Conservation (phyloP, 2,797 vertebrate species). For the Oreonectes daqikongensis region DNA sequence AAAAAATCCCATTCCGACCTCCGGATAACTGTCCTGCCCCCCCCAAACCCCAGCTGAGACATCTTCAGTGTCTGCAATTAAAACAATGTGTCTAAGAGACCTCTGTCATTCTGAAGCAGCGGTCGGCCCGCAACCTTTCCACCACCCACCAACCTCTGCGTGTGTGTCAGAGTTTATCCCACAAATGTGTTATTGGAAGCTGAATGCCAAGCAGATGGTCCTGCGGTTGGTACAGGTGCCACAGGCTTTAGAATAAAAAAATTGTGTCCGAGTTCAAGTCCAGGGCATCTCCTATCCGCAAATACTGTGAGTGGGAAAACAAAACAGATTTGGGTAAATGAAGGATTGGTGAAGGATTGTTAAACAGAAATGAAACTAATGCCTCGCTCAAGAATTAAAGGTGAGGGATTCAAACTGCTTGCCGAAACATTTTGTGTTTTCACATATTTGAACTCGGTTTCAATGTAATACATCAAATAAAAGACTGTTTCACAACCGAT, state of each 20-base stretch:
- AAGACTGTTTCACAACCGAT: background rate
- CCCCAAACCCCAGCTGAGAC: slow-evolving; percentile 26
- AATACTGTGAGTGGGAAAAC: slow-evolving; percentile 35
- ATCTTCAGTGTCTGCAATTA: slow-evolving; percentile 59
- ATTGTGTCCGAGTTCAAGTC: slow-evolving; percentile 55
- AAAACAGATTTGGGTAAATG: slow-evolving; percentile 31
- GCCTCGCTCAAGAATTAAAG: slow-evolving; percentile 30
- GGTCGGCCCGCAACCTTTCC: slow-evolving; percentile 45
- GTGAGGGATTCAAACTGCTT: slow-evolving; percentile 33
- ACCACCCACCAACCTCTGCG: slow-evolving; percentile 14
- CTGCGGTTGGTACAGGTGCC: slow-evolving; percentile 78
- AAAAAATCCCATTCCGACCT: background rate
- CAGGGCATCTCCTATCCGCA: slow-evolving; percentile 54
- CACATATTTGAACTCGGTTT: slow-evolving; percentile 8
- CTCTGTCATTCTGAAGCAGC: slow-evolving; percentile 49
- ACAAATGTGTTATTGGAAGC: slow-evolving; percentile 60
- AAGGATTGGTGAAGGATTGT: slow-evolving; percentile 15
- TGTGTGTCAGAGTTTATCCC: slow-evolving; percentile 49
- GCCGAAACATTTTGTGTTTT: slow-evolving; percentile 31
- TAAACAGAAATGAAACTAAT: slow-evolving; percentile 33
- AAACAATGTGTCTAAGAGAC: slow-evolving; percentile 54
- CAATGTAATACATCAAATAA: background rate
- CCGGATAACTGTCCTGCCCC: slow-evolving; percentile 6
- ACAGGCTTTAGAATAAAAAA: slow-evolving; percentile 57
- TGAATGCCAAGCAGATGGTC: slow-evolving; percentile 72